Evolutionary conservation across 2,113 vertebrate species (phyloP).

Genomic region (Cephalophus harveyi): DNA sequence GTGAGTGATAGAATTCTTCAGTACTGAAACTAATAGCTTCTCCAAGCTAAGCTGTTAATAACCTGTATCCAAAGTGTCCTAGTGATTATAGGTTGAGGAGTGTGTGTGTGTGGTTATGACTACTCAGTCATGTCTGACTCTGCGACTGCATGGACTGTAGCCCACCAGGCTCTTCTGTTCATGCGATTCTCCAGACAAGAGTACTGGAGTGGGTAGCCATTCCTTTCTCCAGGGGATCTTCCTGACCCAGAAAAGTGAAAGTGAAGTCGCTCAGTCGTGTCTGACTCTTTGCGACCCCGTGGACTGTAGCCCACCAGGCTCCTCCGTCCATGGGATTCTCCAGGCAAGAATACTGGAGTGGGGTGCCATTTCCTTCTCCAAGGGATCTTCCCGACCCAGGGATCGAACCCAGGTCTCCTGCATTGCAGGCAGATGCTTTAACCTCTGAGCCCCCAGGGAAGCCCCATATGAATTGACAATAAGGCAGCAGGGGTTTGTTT

Average conservation of each 20-base stretch:
- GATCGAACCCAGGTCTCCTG: too few species aligned
- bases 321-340: too few species aligned
- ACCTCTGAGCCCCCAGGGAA: too few species aligned
- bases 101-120: background rate
- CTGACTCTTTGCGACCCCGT: too few species aligned
- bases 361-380: too few species aligned
- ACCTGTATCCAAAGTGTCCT: background rate
- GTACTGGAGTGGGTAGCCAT: background rate
- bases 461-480: background rate
- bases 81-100: background rate
- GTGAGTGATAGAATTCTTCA: constrained; percentile 50
- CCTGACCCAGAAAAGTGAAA: background rate
- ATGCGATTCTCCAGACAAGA: background rate
- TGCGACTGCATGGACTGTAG: background rate
- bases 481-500: background rate
- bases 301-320: too few species aligned
- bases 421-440: too few species aligned
- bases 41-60: background rate
- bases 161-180: background rate
- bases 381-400: too few species aligned
- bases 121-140: background rate
- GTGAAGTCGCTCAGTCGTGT: too few species aligned
- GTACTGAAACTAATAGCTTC: background rate
- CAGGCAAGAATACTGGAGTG: too few species aligned
- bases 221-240: background rate